Base-by-base conservation (phyloP, 2,113 vertebrate genomes). In the Tapirus terrestris region DNA sequence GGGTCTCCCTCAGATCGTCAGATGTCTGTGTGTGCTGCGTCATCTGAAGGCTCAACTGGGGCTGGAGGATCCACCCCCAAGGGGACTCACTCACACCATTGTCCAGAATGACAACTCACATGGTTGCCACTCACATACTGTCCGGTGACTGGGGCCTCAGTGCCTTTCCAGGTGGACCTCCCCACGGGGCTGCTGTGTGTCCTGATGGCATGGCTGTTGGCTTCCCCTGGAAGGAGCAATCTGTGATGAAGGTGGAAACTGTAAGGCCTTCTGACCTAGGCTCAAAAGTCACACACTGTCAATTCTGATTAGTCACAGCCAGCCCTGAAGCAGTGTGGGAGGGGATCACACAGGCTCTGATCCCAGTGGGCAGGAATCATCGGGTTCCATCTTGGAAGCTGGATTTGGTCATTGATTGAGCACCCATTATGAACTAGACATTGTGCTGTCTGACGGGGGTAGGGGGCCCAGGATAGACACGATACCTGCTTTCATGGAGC, bases 311-410 rank as follows among this genome's bases (percentile, higher is more conserved):
- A 7, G 51, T 61, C 33, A 81, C 12, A 53, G 76, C 20, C 48
- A 81, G 21, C 18, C 18, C 94, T 36, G 27, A 91, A 36, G 6
- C 27, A 6, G 17, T 6, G 14, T 60, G 16, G 10, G 1, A 36
- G 23, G 48, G 56, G 33, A 70, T 6, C 20, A 56, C 21, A 51
- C 29, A 29, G 85, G 21, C 39, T n/a, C 3, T 16, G 31, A 81
- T 13, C 14, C 20, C 8, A 60, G 21, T 11, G 16, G 18, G 1
- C 5, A 11, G 25, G 25, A 27, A 51, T 80, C 27, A 13, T 0
- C 13, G 43, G 45, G 33, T 51, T 53, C 56, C 27, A 10, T 18
- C 48, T 33, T 56, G 48, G 45, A 89, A 80, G 11, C 48, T 73
- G 56, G 63, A 33, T 51, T 68, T 21, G 11, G 53, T 63, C 72